These are phyloP conservation scores for Orchesellides sinensis DNA, from an alignment of 2,888 invertebrate genomes.

Conservation along the genomic window DNA sequence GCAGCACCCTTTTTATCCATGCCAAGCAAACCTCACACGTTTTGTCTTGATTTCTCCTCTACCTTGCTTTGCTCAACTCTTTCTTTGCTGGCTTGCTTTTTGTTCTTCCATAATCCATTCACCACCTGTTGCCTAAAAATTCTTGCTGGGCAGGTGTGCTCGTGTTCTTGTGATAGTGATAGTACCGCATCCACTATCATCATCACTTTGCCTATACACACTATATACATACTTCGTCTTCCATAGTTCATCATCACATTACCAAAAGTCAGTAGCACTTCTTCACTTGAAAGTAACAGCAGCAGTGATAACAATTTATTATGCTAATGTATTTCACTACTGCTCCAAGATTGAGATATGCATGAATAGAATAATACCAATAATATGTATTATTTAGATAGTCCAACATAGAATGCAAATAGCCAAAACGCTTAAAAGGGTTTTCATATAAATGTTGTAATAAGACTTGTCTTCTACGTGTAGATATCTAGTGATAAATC, in stretches of 20 bases:
- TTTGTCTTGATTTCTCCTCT: constrained; percentile 23
- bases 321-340: neutral
- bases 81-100: neutral
- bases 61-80: constrained; percentile 14
- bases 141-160: constrained; percentile 71
- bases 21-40: constrained; percentile 17
- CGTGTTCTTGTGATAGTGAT: constrained; percentile 54
- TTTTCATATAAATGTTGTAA: neutral
- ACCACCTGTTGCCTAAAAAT: constrained; percentile 73
- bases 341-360: constrained; percentile 10
- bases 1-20: constrained; percentile 7
- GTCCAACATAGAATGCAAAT: neutral
- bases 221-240: neutral
- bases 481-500: neutral
- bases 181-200: neutral
- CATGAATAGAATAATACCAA: neutral
- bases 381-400: neutral
- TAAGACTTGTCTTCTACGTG: neutral
- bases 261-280: constrained; percentile 14
- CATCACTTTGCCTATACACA: constrained; percentile 3
- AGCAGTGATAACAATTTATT: constrained; percentile 27
- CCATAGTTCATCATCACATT: neutral
- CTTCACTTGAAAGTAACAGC: constrained; percentile 2
- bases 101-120: constrained; percentile 41
- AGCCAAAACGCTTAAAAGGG: neutral